Evolutionary conservation across 2,888 invertebrate species (phyloP), one percentile per base, ranked within the genome.

Genomic region (Lamproptera curius): DNA sequence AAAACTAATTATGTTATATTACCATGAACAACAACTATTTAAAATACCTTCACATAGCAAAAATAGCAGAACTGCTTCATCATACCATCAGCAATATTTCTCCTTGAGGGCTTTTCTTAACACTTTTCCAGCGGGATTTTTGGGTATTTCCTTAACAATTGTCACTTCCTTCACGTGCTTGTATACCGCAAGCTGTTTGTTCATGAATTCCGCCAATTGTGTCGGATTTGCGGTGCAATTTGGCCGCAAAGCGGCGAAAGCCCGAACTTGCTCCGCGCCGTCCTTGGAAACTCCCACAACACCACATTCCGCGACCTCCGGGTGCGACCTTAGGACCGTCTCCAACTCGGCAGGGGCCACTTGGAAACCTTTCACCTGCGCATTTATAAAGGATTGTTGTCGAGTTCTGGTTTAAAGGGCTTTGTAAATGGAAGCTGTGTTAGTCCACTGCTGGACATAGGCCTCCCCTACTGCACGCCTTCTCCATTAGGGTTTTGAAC

Each of bases 281-380:
- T 88, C 80, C 61, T 95, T 91, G 0, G 92, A 91, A n/a, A 95
- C 78, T 0, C 96, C 97, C 52, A 97, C 76, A 0, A 97, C 97
- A 0, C 94, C 97, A 0, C 94, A 95, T 65, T 97, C 97, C 1
- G 88, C 69, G 0, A 98, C 88, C 38, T 91, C 90, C 0, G 95
- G 93, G 74, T 95, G 93, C 1, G 90, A 88, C 44, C 94, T 83
- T 4, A 96, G 72, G 0, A 95, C 62, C 38, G 90, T 92, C 76
- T 97, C 97, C 23, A 97, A 70, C 73, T 97, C 97, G 0, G 97
- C 96, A 5, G 97, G 97, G 0, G 97, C 91, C 13, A 97, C 96
- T 91, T 96, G 91, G 74, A 89, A 91, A 1, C 89, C 92, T 81
- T 91, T 92, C 0, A 93, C 93, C 86, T 86, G 67, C 36, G 4